Base-by-base conservation (phyloP, 2,113 vertebrate species). In the Bambusicola thoracicus region DNA sequence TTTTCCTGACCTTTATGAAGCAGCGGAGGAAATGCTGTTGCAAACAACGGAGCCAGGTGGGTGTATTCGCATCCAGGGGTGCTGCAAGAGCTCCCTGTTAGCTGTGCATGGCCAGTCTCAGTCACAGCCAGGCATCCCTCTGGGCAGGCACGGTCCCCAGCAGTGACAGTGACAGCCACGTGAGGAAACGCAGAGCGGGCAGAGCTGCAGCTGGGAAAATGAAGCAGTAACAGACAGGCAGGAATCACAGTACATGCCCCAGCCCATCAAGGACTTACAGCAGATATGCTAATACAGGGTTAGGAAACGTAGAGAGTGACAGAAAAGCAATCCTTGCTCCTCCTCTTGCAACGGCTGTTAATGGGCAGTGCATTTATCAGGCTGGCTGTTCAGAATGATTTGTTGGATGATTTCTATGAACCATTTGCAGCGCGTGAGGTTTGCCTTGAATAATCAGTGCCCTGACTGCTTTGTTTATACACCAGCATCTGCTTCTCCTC, bases 401-500 rank as follows among this genome's bases (percentile, higher is more conserved):
- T 78, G 43, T 69, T 87, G 40, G 41, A 25, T 74, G 74, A 90
- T 72, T 86, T 88, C 76, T 84, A 7, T 46, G 36, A 88, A 67
- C 27, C 83, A 69, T 61, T 93, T 87, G 73, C 77, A 94, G 66
- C 10, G 12, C 68, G 67, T 66, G 74, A 92, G 84, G 73, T 87
- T 93, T 96, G 73, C 40, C 69, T 92, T 84, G 81, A 90, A 90
- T 93, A 94, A 87, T 95, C 92, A 87, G 74, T 89, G 84, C 62
- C 91, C 74, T 89, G 53, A 87, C 81, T 94, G 81, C 95, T 93
- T 94, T 94, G 89, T 80, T 89, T 78, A 90, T 89, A 80, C 13
- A 82, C 40, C 90, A 96, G 56, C 93, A 95, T 94, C 94, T 94
- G 91, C 87, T 94, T 85, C 82, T 93, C 56, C 81, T 93, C 83